These are phyloP conservation scores for Haliaeetus leucogaster DNA, from an alignment of 2,113 vertebrate genomes.

Conservation along the genomic window DNA sequence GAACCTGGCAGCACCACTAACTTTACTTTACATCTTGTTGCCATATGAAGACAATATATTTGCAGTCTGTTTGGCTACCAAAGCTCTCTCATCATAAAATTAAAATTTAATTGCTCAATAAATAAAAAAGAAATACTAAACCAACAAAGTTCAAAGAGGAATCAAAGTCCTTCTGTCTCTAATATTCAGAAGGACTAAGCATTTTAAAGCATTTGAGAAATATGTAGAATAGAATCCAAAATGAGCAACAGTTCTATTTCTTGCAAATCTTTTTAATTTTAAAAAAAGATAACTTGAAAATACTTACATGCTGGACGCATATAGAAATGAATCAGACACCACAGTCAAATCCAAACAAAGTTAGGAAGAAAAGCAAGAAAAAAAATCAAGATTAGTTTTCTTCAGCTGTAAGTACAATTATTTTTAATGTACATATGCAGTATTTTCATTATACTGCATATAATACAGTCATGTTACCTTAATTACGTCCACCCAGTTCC, in stretches of 20 bases:
- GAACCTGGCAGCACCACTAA: background rate
- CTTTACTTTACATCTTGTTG: background rate
- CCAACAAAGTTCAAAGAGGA: background rate
- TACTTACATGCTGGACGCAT: conserved; percentile 81
- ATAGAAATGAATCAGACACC: conserved; percentile 1
- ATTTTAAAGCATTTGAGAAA: background rate
- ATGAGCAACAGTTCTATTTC: background rate
- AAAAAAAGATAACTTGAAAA: conserved; percentile 23
- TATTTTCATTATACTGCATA: background rate
- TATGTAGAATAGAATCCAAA: background rate
- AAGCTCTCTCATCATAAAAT: background rate
- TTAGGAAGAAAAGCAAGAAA: conserved; percentile 38
- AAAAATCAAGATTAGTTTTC: conserved; percentile 1
- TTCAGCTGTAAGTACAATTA: background rate
- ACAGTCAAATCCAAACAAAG: conserved; percentile 32
- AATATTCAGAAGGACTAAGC: background rate
- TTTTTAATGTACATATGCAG: background rate
- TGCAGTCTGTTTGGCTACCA: background rate
- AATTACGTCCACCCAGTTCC: conserved; percentile 97
- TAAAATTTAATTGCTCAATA: background rate
- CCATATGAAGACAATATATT: background rate
- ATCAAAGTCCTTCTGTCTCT: background rate
- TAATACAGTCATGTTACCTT: conserved; percentile 79
- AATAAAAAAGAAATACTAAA: background rate
- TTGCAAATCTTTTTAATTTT: background rate